Evolutionary conservation across 2,797 vertebrate species (phyloP).

Genomic region (Limosa lapponica): DNA sequence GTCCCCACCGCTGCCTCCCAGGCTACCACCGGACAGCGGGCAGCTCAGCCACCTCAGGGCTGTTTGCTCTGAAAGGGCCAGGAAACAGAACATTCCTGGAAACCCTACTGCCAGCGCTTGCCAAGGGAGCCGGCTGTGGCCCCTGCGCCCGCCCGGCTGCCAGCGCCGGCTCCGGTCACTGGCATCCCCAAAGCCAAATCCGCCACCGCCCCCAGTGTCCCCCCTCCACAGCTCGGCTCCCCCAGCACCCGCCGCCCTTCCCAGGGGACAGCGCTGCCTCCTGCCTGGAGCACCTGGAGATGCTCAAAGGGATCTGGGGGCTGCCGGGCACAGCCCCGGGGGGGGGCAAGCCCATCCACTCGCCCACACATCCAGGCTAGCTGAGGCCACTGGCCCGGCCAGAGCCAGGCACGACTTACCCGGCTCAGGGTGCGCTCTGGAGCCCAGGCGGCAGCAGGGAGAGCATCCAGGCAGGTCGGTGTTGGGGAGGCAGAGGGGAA

Average conservation of each 20-base stretch:
- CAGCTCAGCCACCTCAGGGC: neutral
- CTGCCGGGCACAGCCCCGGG: rapidly evolving
- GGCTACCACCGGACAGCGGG: neutral
- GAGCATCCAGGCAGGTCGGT: rapidly evolving
- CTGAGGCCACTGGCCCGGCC: rapidly evolving
- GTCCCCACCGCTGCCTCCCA: neutral
- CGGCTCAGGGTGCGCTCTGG: constrained; percentile 1
- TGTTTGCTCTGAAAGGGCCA: neutral
- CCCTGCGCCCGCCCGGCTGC: rapidly evolving
- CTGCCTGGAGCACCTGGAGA: neutral
- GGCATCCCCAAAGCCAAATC: neutral
- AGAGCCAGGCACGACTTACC: neutral
- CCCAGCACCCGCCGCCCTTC: neutral
- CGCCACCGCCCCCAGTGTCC: neutral
- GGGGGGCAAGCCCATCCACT: too few species aligned
- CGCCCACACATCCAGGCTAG: rapidly evolving
- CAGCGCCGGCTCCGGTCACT: neutral
- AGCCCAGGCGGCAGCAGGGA: neutral
- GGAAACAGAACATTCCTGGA: neutral
- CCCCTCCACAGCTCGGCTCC: neutral
- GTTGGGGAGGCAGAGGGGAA: neutral
- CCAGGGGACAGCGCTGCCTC: neutral
- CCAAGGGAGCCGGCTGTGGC: neutral
- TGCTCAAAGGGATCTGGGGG: neutral
- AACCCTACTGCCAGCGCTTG: neutral